Base-by-base conservation (phyloP, 2,797 vertebrate genomes). In the Rhyacichthys aspro region DNA sequence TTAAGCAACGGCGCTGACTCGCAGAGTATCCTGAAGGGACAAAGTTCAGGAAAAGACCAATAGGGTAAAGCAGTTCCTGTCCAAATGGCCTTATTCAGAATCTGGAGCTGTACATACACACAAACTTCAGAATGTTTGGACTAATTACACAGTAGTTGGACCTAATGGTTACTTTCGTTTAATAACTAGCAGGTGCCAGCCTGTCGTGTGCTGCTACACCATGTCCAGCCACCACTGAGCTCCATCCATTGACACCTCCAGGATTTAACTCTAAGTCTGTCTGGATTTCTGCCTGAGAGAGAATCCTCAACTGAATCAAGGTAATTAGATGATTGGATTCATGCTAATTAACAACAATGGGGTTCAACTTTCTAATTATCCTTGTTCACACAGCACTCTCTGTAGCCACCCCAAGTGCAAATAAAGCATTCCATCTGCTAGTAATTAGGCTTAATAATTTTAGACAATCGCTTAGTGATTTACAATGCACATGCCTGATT, bases 361-460 rank as follows among this genome's bases (percentile, higher is more conserved):
- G 95, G 96, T 98, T 98, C 96, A 98, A 98, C 95, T 98, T 98
- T 95, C 96, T 98, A 98, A 98, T 98, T 98, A 98, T 98, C 96
- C 94, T 95, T 95, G 94, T 94, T 95, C 95, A 95, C 96, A 96
- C 94, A 95, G 95, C 95, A 95, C 95, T 97, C 96, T 94, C 94
- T 94, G 95, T 91, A 94, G 95, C 93, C 94, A 95, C 96, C 96
- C 95, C 95, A 95, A 95, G 97, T 96, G 96, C 95, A 97, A 96
- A 98, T 98, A 98, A 98, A 97, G 93, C 96, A 94, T 95, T 96
- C 97, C 97, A 99, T 98, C 97, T 99, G 97, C 96, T 95, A 88
- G 95, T 98, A 98, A 98, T 99, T 99, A 98, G 95, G 93, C 95
- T 94, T 95, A 96, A 95, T 96, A 97, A 96, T 98, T 96, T 96